Base-by-base conservation (phyloP, 2,888 invertebrate genomes). In the Nemotelus pantherinus region DNA sequence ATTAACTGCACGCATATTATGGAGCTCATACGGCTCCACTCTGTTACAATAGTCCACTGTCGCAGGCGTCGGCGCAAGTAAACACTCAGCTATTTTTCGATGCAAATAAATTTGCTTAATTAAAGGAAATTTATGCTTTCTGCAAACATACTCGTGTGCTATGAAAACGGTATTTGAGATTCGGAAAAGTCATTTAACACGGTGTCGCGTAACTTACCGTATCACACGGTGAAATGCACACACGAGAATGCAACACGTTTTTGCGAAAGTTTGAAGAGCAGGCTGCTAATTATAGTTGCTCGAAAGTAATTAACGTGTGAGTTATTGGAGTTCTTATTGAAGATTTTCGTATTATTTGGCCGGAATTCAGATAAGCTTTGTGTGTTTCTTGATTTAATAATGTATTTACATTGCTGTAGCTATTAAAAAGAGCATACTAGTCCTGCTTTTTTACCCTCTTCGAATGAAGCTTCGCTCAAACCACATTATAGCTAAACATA, bases 91-190 rank as follows among this genome's bases (percentile, higher is more conserved):
- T 71, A 71, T 55, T 71, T 71, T 71, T 57, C 45, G 71, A 57
- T 44, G 71, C 68, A 57, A 71, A 71, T 71, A 71, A 71, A 71
- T 57, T 55, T 44, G 7, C 55, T 55, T 71, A 71, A 71, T 71
- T 71, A 71, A 57, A 71, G 55, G 57, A 71, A 57, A 71, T 71
- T 71, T 71, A 71, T 71, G 71, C 41, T 71, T 55, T 71, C n/a
- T 4, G 25, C 57, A 45, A 71, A 55, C 44, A 55, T 57, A 57
- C 57, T 57, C 43, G 44, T 71, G 57, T 25, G 25, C 25, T 25
- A 25, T 25, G 57, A 71, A 57, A 57, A 71, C 57, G 71, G 48
- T 9, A 7, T n/a, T 3, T 3, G 9, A 55, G 44, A 10, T 71
- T 71, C n/a, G 48, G 43, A 50, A 44, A 57, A 10, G 57, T 45